Evolutionary conservation across 2,888 invertebrate genomes (phyloP).

Genomic region (Fissipunctia ypsillon): DNA sequence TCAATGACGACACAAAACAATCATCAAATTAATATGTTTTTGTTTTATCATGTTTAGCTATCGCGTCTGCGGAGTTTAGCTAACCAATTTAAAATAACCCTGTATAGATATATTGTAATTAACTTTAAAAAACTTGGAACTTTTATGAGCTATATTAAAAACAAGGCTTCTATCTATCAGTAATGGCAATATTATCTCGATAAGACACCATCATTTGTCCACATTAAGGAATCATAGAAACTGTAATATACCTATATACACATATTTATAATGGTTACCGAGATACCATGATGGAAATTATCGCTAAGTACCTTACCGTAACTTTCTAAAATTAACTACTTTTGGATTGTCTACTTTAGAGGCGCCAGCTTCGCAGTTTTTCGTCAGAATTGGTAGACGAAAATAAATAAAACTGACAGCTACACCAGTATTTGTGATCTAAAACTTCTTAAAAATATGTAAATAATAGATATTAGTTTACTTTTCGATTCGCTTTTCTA

Average conservation of each 20-base stretch:
- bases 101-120: constrained; percentile 39
- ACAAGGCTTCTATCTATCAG: constrained; percentile 49
- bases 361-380: constrained; percentile 5
- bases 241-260: constrained; percentile 51
- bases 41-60: no score
- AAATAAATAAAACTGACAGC: not conserved
- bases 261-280: constrained; percentile 50
- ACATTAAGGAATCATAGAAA: constrained; percentile 58
- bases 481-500: not conserved
- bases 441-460: not conserved
- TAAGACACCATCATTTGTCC: constrained; percentile 60
- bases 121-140: constrained; percentile 46
- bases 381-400: not conserved
- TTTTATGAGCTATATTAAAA: constrained; percentile 60
- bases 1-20: no score
- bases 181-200: constrained; percentile 58
- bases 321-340: constrained; percentile 59
- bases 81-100: no score
- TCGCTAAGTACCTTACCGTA: constrained; percentile 26
- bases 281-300: constrained; percentile 45
- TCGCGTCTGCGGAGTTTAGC: no score
- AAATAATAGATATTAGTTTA: not conserved
- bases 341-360: constrained; percentile 33
- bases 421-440: no score
- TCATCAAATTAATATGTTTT: no score